Conservation (phyloP, 2,113 vertebrate species). For the Cyanoramphus novaezelandiae region DNA sequence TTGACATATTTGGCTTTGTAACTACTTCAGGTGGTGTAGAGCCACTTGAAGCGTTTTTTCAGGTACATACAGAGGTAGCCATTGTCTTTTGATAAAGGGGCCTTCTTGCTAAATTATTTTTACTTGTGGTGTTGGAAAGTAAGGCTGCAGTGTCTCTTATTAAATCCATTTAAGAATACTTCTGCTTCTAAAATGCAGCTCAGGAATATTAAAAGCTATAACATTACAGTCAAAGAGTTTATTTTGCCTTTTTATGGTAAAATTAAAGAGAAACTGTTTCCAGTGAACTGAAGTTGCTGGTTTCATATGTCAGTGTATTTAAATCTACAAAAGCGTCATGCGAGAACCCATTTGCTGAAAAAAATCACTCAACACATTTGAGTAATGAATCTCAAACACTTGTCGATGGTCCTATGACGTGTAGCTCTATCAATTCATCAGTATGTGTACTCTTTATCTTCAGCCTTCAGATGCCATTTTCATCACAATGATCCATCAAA, state of each 20-base stretch:
- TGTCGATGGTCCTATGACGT: not conserved
- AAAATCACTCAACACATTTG: not conserved
- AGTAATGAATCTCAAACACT: not conserved
- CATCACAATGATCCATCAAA: not conserved
- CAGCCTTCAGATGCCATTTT: not conserved
- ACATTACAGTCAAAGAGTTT: constrained; percentile 40
- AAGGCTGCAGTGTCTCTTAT: constrained; percentile 57
- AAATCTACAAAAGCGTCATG: constrained; percentile 9
- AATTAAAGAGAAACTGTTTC: constrained; percentile 70
- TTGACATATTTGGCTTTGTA: constrained; percentile 5
- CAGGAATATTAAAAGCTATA: constrained; percentile 59
- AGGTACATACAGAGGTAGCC: constrained; percentile 13
- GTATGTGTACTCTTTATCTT: not conserved
- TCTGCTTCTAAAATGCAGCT: constrained; percentile 64
- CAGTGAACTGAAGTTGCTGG: constrained; percentile 47
- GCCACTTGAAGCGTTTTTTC: constrained; percentile 18
- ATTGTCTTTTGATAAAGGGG: constrained; percentile 61
- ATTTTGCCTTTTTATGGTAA: constrained; percentile 73
- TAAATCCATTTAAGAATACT: constrained; percentile 46
- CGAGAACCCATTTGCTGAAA: not conserved
- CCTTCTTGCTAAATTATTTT: constrained; percentile 75
- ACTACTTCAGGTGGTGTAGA: not conserved
- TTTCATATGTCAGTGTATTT: constrained; percentile 39
- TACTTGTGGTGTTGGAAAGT: constrained; percentile 51
- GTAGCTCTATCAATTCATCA: not conserved